These are phyloP conservation scores for Chionis minor DNA, from an alignment of 2,113 vertebrate genomes.

Conservation along the genomic window DNA sequence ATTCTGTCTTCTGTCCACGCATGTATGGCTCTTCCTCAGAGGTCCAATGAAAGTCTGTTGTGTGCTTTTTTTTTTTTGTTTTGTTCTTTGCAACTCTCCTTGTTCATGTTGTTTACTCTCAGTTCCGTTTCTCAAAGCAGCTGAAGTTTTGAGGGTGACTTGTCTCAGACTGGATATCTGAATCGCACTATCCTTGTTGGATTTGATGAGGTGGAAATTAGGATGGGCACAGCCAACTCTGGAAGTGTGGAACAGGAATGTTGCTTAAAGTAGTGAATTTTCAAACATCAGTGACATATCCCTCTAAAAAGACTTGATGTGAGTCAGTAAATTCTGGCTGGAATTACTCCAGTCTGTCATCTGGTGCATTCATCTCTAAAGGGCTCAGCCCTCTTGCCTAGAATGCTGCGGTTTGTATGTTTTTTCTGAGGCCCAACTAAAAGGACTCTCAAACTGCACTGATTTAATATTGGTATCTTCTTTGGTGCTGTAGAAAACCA, in stretches of 20 bases:
- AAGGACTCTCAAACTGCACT: not conserved
- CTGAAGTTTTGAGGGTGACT: constrained; percentile 1
- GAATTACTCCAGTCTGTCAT: not conserved
- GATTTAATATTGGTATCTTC: not conserved
- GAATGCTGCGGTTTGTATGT: not conserved
- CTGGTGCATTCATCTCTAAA: not conserved
- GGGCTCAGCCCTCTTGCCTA: not conserved
- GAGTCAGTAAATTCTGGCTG: not conserved
- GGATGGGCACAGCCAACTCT: not conserved
- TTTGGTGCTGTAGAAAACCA: not conserved
- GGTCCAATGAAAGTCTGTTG: not conserved
- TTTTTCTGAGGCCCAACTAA: not conserved
- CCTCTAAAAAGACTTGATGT: not conserved
- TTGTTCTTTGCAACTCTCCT: not conserved
- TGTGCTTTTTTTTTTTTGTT: not conserved
- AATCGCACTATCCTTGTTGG: not conserved
- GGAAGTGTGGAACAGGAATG: not conserved
- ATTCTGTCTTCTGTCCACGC: not conserved
- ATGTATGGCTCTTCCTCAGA: not conserved
- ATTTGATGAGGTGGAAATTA: constrained; percentile 17
- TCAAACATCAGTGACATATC: not conserved
- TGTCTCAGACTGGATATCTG: not conserved
- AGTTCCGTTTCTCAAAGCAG: constrained; percentile 31
- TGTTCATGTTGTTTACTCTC: not conserved
- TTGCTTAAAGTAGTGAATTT: not conserved